Conservation (phyloP, 2,113 vertebrate species). For the Melanotaenia duboulayi region DNA sequence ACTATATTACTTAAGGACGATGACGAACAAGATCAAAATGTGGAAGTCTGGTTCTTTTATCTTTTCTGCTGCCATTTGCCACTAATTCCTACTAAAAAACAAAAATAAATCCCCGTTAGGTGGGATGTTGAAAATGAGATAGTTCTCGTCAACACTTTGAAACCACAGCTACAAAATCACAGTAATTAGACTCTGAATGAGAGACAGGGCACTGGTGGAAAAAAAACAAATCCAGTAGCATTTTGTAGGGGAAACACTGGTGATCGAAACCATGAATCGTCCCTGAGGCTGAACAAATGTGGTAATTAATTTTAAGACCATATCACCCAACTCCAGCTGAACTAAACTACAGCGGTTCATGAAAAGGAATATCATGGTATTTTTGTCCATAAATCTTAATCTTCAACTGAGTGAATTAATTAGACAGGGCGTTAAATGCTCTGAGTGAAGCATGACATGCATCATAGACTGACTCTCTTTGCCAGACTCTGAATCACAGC, state of each 20-base stretch:
- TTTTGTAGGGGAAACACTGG: background rate
- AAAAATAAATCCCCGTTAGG: too few relatives aligned
- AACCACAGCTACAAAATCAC: background rate
- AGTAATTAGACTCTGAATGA: background rate
- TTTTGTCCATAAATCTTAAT: background rate
- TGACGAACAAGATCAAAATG: too few relatives aligned
- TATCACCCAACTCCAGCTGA: background rate
- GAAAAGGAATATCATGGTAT: background rate
- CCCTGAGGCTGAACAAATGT: background rate
- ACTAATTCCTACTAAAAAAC: background rate
- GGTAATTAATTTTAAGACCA: background rate
- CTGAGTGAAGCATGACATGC: constrained; percentile 16
- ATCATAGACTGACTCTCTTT: constrained; percentile 14
- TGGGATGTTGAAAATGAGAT: too few relatives aligned
- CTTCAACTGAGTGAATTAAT: constrained; percentile 23
- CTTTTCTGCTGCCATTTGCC: background rate
- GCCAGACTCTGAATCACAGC: constrained; percentile 41
- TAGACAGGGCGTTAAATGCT: constrained; percentile 11
- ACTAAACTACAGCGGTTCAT: background rate
- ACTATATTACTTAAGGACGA: background rate
- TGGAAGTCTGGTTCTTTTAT: too few relatives aligned
- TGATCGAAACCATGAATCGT: background rate
- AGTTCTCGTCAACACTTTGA: background rate
- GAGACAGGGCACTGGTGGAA: constrained; percentile 1
- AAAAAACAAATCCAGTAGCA: background rate